Conservation (phyloP, 2,797 vertebrate species). For the Arctocebus calabarensis region DNA sequence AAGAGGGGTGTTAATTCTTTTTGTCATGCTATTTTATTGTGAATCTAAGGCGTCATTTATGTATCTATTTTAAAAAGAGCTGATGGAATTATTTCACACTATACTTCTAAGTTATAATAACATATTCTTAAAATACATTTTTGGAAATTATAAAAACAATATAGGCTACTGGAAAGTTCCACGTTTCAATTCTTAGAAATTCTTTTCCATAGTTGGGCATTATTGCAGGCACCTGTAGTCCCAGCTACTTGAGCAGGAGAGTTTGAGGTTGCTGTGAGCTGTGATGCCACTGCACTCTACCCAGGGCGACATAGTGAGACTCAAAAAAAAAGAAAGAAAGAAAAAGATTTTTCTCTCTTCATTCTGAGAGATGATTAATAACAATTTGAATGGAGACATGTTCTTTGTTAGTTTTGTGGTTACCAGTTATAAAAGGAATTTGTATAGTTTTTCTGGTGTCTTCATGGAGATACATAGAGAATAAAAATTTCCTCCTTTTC, state of each 20-base stretch:
- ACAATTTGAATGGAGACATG: background rate
- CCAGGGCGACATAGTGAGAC: too few species aligned
- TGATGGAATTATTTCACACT: background rate
- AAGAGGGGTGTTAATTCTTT: background rate
- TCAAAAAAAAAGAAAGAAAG: too few species aligned
- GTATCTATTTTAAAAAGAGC: background rate
- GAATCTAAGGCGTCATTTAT: background rate
- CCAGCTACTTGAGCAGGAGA: too few species aligned
- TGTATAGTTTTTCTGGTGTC: background rate
- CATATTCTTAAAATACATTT: background rate
- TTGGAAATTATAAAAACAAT: background rate
- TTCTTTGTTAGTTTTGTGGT: background rate
- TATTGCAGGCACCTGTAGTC: too few species aligned
- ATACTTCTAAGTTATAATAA: background rate
- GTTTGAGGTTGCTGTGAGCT: too few species aligned
- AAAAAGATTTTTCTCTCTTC: background rate
- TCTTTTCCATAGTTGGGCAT: background rate
- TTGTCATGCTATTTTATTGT: background rate
- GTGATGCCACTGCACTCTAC: too few species aligned
- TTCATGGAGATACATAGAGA: background rate
- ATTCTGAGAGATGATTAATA: background rate
- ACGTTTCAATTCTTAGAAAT: background rate
- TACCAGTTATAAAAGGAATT: background rate
- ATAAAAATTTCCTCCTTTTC: background rate
- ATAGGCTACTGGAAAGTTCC: background rate